A percentile compares a stretch with the other conserved stretches of the same genome.
Conservation (phyloP, 2,113 vertebrate genomes). For the Hydrolagus affinis region DNA sequence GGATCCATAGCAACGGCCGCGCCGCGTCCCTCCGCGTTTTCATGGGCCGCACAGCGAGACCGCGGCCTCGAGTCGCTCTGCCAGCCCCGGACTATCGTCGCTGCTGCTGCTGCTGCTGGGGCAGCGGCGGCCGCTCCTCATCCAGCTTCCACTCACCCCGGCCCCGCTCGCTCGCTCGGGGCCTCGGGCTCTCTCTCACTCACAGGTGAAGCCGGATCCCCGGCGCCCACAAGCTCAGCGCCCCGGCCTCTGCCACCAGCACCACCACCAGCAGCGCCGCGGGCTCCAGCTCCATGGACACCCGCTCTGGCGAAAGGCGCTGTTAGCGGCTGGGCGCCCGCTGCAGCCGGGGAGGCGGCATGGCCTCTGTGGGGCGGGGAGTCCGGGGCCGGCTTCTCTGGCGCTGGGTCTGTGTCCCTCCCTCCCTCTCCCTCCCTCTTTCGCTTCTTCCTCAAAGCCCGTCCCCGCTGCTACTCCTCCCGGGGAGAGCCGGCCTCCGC, state of each 20-base stretch:
- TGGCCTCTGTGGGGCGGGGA: neutral
- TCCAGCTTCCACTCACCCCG: neutral
- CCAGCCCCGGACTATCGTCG: neutral
- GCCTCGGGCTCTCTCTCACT: neutral
- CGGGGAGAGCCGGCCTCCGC: too few relatives aligned
- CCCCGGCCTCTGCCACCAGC: neutral
- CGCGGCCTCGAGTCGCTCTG: neutral
- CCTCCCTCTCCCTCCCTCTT: accelerated
- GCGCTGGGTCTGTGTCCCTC: neutral
- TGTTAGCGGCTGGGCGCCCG: neutral
- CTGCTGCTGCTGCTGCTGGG: neutral
- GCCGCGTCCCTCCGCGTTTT: neutral
- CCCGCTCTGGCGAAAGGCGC: neutral
- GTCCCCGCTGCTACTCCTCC: too few relatives aligned
- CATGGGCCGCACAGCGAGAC: neutral
- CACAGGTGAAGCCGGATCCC: too few relatives aligned
- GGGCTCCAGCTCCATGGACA: conserved; percentile 24
- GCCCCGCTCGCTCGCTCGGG: neutral
- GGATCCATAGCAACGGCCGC: conserved; percentile 16
- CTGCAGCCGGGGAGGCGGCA: neutral
- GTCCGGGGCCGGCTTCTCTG: neutral
- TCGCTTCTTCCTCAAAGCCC: too few relatives aligned
- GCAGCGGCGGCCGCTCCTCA: neutral
- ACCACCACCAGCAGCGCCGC: conserved; percentile 23
- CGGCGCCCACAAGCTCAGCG: too few relatives aligned